These are phyloP conservation scores for Ancistrus triradiatus DNA, from an alignment of 2,113 vertebrate species.

Conservation along the genomic window DNA sequence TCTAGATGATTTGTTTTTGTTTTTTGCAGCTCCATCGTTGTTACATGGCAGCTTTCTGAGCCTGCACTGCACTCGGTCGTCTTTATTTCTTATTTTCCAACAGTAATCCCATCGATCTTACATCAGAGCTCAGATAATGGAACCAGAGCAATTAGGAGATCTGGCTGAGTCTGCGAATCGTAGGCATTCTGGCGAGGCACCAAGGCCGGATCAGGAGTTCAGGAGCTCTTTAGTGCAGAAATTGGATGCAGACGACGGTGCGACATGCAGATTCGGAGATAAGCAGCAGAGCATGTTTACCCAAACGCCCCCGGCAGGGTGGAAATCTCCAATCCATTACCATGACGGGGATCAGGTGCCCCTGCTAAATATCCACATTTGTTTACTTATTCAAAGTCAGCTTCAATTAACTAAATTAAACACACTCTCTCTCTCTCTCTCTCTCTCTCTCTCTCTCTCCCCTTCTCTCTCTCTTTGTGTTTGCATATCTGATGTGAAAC, in stretches of 20 bases:
- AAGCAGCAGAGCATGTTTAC: constrained; percentile 68
- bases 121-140: constrained; percentile 49
- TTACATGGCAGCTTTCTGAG: no score
- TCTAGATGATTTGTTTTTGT: no score
- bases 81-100: constrained; percentile 42
- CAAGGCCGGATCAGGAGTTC: constrained; percentile 66
- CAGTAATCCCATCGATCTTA: constrained; percentile 45
- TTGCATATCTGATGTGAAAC: constrained; percentile 21
- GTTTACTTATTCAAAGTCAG: constrained; percentile 72
- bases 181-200: constrained; percentile 58
- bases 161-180: constrained; percentile 58
- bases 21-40: no score
- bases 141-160: constrained; percentile 50
- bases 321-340: constrained; percentile 73
- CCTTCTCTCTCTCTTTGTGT: no score
- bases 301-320: constrained; percentile 61
- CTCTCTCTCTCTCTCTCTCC: no score
- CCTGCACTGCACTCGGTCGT: no score
- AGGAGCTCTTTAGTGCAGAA: constrained; percentile 64
- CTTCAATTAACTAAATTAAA: constrained; percentile 71
- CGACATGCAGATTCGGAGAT: constrained; percentile 69
- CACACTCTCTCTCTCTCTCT: no score
- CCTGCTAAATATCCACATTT: constrained; percentile 70
- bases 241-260: constrained; percentile 64
- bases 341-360: constrained; percentile 64